phyloP scores from a whole-genome alignment of 2,113 vertebrate genomes.

The Python bivittatus region DNA sequence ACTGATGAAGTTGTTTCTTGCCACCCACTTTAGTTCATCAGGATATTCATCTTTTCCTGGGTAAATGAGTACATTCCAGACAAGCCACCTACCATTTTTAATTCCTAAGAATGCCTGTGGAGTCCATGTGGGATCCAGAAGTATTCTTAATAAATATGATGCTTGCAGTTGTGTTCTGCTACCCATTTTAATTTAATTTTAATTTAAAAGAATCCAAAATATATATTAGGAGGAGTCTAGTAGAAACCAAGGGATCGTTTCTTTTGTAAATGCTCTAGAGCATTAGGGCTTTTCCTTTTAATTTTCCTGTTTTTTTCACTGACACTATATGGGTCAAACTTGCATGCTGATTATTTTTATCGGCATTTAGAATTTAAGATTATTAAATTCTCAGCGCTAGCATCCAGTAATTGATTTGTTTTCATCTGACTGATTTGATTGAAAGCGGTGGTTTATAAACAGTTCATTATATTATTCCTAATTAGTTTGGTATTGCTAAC shows the following conservation, averaged over 20 bases:
- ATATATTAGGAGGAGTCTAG: background rate
- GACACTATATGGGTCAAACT: background rate
- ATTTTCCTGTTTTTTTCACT: background rate
- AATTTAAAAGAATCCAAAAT: background rate
- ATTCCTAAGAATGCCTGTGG: background rate
- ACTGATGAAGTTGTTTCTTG: background rate
- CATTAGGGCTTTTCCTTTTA: background rate
- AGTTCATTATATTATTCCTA: background rate
- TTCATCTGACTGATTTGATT: conserved; percentile 13
- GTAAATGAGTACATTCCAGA: background rate
- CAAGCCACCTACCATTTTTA: background rate
- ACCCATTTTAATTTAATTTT: background rate
- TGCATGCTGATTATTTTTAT: background rate
- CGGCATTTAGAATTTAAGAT: background rate
- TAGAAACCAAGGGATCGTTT: background rate
- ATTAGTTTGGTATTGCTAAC: background rate
- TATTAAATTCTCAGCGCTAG: background rate
- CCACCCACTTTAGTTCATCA: background rate
- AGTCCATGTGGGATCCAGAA: background rate
- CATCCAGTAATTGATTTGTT: background rate
- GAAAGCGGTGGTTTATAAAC: background rate
- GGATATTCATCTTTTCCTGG: background rate
- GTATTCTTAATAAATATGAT: background rate
- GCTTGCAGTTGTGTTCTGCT: background rate
- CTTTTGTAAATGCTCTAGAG: background rate